A percentile compares a stretch with the other conserved stretches of the same genome.
phyloP scores from a whole-genome alignment of 2,888 invertebrate species.

The Acleris laterana region DNA sequence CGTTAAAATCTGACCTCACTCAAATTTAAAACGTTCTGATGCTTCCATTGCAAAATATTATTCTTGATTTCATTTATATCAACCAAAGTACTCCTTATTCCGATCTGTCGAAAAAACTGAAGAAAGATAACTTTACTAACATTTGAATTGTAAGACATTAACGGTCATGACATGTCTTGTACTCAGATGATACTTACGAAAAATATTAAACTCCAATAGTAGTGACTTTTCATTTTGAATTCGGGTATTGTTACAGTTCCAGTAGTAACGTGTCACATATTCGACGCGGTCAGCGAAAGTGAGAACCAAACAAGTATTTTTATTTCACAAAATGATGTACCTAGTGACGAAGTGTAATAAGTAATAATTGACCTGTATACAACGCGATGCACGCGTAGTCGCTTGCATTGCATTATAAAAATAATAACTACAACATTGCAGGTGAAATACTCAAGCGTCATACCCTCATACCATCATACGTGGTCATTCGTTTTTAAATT shows the following conservation, averaged over 20 bases:
- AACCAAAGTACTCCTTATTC: constrained; percentile 64
- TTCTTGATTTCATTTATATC: constrained; percentile 73
- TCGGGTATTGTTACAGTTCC: background rate
- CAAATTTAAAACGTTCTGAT: constrained; percentile 65
- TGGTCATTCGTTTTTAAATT: no score
- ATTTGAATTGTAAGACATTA: background rate
- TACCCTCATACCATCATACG: no score
- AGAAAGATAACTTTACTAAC: background rate
- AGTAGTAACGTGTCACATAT: constrained; percentile 30
- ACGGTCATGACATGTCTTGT: background rate
- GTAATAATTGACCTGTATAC: constrained; percentile 16
- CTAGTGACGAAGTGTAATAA: background rate
- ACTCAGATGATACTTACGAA: constrained; percentile 56
- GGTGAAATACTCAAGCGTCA: no score
- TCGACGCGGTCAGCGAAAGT: constrained; percentile 19
- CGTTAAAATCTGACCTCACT: constrained; percentile 67
- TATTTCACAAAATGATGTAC: constrained; percentile 9
- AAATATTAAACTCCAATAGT: constrained; percentile 56
- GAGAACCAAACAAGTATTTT: constrained; percentile 10
- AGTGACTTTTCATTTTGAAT: constrained; percentile 53
- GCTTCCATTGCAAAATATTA: constrained; percentile 74
- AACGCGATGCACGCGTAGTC: no score
- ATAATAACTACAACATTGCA: no score
- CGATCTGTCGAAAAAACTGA: constrained; percentile 61
- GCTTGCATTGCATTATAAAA: no score